A percentile compares a stretch with the other conserved stretches of the same genome.
Conservation (phyloP, 1,140 invertebrate genomes). For the Polypedilum vanderplanki region DNA sequence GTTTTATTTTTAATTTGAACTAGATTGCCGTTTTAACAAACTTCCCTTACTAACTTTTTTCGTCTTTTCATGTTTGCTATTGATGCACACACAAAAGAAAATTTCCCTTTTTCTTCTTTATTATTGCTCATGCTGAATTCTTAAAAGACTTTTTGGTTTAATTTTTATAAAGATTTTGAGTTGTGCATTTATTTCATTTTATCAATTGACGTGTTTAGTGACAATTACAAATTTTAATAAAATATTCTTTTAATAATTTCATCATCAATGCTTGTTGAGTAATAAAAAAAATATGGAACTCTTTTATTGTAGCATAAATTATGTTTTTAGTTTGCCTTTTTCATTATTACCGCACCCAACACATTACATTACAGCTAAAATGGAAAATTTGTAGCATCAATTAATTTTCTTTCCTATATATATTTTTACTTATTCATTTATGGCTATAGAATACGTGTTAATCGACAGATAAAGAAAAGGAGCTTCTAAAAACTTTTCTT, state of each 20-base stretch:
- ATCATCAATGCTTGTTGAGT: not conserved
- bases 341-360: not conserved
- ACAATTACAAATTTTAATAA: not conserved
- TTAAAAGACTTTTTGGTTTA: too few species aligned
- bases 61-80: not conserved
- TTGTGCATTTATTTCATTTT: too few species aligned
- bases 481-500: not conserved
- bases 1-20: not conserved
- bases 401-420: not conserved
- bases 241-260: constrained; percentile 1
- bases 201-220: not conserved
- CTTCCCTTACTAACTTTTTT: not conserved
- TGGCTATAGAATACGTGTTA: not conserved
- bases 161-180: too few species aligned
- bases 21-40: not conserved
- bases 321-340: constrained; percentile 19
- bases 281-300: not conserved
- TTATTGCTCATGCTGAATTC: too few species aligned
- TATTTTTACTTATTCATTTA: not conserved
- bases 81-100: not conserved
- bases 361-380: not conserved
- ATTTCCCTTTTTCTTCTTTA: too few species aligned
- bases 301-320: constrained; percentile 10
- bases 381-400: constrained; percentile 7
- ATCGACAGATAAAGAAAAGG: not conserved